Evolutionary conservation across 2,797 vertebrate genomes (phyloP), one percentile per base, ranked within the genome.

Genomic region (Craterocephalus amniculus): DNA sequence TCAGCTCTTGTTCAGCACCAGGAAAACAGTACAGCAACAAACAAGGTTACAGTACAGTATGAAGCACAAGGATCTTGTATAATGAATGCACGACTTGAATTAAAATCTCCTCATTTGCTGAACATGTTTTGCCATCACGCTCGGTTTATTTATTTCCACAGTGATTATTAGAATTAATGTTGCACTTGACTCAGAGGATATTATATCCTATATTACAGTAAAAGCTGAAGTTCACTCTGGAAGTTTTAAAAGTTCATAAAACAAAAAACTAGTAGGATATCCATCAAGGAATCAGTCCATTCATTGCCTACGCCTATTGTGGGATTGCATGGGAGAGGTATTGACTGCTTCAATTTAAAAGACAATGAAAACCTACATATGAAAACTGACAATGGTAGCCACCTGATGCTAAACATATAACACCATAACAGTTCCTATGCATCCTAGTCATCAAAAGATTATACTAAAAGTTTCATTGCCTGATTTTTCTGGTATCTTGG

Each of bases 31-130:
- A 4, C 18, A 57, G 56, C 0, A 0, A 71, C 35, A 78, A 85
- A 83, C 76, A 87, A 85, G 81, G 79, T 86, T 83, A 85, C 59
- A 78, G 60, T 83, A 85, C 59, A 78, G 60, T 43, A 59, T 36
- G 62, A 77, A 78, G 67, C 80, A 74, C 70, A 20, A 52, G 63
- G 63, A 71, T 78, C 67, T 70, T 60, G 45, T 75, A 74, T 74
- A 75, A 85, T 78, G 62, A 67, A 67, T 11, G 18, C 54, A 73
- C 55, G 72, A 67, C 71, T 76, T 67, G 60, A 88, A 85, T 83
- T 75, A 34, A 81, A 83, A 86, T 69, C 26, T 77, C 68, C 40
- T 54, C 20, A 45, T 76, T 70, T 74, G 38, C 74, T 79, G 45
- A 78, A 78, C 74, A 78, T 81, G 79, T 69, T 76, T 71, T 70